A percentile compares a stretch with the other conserved stretches of the same genome.
phyloP scores from a whole-genome alignment of 2,113 vertebrate genomes.

The Nannobrachium achirus region DNA sequence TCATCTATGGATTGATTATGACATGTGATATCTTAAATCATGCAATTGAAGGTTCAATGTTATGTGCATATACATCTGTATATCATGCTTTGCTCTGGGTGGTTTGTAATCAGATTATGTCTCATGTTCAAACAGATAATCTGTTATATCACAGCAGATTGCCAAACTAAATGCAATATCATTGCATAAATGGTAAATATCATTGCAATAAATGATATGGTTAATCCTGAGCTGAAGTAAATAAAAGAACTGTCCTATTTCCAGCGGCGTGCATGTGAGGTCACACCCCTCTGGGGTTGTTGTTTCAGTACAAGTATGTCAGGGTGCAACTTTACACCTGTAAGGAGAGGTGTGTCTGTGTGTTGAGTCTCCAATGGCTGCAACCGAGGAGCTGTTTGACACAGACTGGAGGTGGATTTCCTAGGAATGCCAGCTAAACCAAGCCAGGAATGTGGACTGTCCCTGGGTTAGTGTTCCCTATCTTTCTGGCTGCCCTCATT shows the following conservation, averaged over 20 bases:
- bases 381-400: background rate
- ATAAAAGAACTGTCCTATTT: background rate
- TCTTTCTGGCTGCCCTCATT: background rate
- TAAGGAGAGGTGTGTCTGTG: background rate
- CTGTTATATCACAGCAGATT: no score
- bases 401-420: background rate
- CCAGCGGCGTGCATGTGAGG: background rate
- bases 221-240: no score
- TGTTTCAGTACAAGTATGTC: background rate
- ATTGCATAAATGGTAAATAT: no score
- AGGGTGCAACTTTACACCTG: background rate
- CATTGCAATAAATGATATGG: no score
- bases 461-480: background rate
- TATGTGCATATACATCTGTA: no score
- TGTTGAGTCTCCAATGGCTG: background rate
- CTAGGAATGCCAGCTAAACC: background rate
- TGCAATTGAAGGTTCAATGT: no score
- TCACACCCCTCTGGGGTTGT: background rate
- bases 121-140: no score
- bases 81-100: no score
- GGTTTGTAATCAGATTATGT: no score
- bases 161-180: no score
- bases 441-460: conserved; percentile 47
- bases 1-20: no score
- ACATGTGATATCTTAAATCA: no score